A percentile compares a stretch with the other conserved stretches of the same genome.
phyloP scores from a whole-genome alignment of 2,888 invertebrate genomes.

The Drosophila atroscutellata region DNA sequence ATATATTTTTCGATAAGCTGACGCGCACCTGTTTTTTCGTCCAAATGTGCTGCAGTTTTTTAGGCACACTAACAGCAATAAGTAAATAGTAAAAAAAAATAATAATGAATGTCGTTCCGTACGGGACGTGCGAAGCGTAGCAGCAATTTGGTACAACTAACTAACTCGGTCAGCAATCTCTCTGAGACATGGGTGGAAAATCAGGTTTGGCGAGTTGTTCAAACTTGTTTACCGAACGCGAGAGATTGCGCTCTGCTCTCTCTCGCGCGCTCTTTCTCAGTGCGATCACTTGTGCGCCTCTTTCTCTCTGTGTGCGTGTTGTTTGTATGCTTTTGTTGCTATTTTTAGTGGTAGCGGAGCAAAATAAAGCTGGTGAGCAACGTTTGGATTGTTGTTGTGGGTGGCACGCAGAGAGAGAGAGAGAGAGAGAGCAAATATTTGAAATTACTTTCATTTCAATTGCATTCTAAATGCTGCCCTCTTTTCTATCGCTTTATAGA shows the following conservation, averaged over 20 bases:
- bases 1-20: slow-evolving; percentile 9
- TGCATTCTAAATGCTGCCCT: slow-evolving; percentile 23
- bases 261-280: slow-evolving; percentile 12
- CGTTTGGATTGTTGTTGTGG: slow-evolving; percentile 2
- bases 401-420: slow-evolving; percentile 14
- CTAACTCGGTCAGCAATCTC: slow-evolving; percentile 46
- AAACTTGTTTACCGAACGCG: slow-evolving; percentile 58
- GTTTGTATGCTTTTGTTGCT: slow-evolving; percentile 29
- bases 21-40: slow-evolving; percentile 17
- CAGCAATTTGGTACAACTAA: slow-evolving; percentile 56
- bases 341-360: slow-evolving; percentile 44
- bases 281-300: slow-evolving; percentile 24
- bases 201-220: slow-evolving; percentile 64
- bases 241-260: slow-evolving; percentile 34
- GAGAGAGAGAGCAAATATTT: slow-evolving; percentile 16
- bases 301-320: background rate
- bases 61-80: slow-evolving; percentile 64
- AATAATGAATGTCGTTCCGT: slow-evolving; percentile 26
- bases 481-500: slow-evolving; percentile 5
- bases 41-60: slow-evolving; percentile 71
- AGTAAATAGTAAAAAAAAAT: slow-evolving; percentile 84
- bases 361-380: slow-evolving; percentile 13
- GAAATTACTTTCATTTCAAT: slow-evolving; percentile 35
- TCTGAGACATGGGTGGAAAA: slow-evolving; percentile 52
- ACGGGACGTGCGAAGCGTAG: slow-evolving; percentile 46